These are phyloP conservation scores for Alsophila aescularia DNA, from an alignment of 2,888 invertebrate species.

Conservation along the genomic window DNA sequence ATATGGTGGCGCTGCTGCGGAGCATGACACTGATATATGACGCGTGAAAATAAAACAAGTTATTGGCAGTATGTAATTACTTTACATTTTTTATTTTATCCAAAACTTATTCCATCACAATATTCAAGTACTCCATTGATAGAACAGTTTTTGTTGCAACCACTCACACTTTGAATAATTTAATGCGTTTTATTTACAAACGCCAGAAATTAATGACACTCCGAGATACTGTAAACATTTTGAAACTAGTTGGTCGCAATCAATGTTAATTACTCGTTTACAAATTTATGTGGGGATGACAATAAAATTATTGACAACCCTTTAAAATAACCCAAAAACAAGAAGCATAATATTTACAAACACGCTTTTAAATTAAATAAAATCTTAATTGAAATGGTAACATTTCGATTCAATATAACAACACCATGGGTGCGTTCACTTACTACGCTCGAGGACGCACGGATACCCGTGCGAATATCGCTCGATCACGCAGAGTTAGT, in stretches of 20 bases:
- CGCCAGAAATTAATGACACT: slow-evolving; percentile 7
- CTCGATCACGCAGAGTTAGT: no score
- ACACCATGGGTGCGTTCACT: not conserved
- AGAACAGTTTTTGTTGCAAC: slow-evolving; percentile 46
- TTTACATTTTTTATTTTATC: slow-evolving; percentile 62
- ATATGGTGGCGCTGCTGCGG: no score
- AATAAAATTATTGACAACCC: slow-evolving; percentile 2
- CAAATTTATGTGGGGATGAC: slow-evolving; percentile 14
- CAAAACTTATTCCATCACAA: slow-evolving; percentile 64
- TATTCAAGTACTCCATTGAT: slow-evolving; percentile 60
- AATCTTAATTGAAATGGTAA: slow-evolving; percentile 40
- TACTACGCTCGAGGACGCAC: no score
- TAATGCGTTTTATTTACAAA: slow-evolving; percentile 6
- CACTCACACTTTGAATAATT: slow-evolving; percentile 41
- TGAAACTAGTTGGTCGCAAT: slow-evolving; percentile 21
- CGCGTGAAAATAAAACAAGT: slow-evolving; percentile 43
- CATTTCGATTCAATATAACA: slow-evolving; percentile 24
- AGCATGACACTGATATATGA: no score
- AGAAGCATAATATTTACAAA: slow-evolving; percentile 34
- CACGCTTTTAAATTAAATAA: slow-evolving; percentile 28
- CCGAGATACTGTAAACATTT: slow-evolving; percentile 6
- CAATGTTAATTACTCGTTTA: slow-evolving; percentile 9
- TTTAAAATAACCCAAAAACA: slow-evolving; percentile 5
- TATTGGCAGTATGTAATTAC: slow-evolving; percentile 60
- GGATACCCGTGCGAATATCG: no score